Conservation (phyloP, 2,797 vertebrate genomes). For the Sebastes minor region DNA sequence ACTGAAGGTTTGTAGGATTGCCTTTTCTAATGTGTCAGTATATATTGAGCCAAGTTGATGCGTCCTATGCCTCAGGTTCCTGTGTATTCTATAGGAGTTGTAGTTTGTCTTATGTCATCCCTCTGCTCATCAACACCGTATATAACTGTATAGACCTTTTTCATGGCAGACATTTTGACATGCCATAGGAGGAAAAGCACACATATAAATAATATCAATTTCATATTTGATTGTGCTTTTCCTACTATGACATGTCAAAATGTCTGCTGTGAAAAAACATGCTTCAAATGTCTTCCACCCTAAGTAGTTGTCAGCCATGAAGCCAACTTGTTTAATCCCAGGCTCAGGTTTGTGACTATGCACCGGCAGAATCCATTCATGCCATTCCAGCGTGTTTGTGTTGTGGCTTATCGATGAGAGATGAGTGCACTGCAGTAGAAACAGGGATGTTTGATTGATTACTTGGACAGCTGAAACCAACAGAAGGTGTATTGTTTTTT, state of each 20-base stretch:
- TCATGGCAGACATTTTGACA: background rate
- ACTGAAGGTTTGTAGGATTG: background rate
- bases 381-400: background rate
- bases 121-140: background rate
- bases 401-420: background rate
- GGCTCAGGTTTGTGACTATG: background rate
- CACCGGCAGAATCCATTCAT: background rate
- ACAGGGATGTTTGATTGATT: background rate
- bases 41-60: background rate
- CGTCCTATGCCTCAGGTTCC: background rate
- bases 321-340: background rate
- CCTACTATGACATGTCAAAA: background rate
- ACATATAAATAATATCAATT: background rate
- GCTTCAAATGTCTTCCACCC: background rate
- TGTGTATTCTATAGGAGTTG: background rate
- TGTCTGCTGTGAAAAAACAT: background rate
- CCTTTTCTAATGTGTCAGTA: background rate
- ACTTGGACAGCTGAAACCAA: background rate
- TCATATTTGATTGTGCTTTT: background rate
- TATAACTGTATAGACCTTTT: background rate
- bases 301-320: background rate
- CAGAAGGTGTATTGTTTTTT: accelerated
- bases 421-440: background rate
- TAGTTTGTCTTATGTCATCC: background rate
- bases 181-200: background rate